These are phyloP conservation scores for Beroe ovata DNA, from an alignment of 37 sponge, comb jelly and placozoan genomes.

Conservation along the genomic window DNA sequence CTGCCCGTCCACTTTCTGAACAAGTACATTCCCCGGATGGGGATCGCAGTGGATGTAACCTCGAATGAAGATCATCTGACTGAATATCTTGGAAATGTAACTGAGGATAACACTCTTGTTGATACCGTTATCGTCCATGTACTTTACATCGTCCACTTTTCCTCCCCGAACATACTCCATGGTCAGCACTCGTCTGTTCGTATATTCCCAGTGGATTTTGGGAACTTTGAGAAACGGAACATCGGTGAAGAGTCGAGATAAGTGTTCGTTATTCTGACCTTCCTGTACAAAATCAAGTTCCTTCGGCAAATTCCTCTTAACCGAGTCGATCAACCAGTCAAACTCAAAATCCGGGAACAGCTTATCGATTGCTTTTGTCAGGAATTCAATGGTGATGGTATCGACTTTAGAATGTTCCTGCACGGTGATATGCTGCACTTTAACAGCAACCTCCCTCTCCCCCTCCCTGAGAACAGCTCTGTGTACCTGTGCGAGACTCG, in stretches of 20 bases:
- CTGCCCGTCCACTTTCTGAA: conserved; percentile 65
- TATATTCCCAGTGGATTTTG: conserved; percentile 79
- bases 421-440: conserved; percentile 89
- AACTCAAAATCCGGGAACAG: conserved; percentile 87
- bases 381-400: conserved; percentile 81
- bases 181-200: conserved; percentile 81
- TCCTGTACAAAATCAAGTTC: conserved; percentile 86
- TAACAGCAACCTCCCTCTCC: conserved; percentile 82
- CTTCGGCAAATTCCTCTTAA: conserved; percentile 81
- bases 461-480: conserved; percentile 71
- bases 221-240: conserved; percentile 78
- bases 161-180: conserved; percentile 84
- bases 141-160: conserved; percentile 77
- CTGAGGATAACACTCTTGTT: conserved; percentile 69
- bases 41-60: conserved; percentile 95
- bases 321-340: conserved; percentile 81
- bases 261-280: conserved; percentile 83
- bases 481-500: conserved; percentile 72
- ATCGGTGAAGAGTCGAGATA: conserved; percentile 76
- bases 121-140: conserved; percentile 72
- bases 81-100: conserved; percentile 81
- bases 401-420: conserved; percentile 79
- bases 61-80: conserved; percentile 87
- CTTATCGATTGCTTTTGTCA: conserved; percentile 73
- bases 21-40: conserved; percentile 93